phyloP scores from a whole-genome alignment of 1,140 invertebrate species.

The Eulimnadia texana region DNA sequence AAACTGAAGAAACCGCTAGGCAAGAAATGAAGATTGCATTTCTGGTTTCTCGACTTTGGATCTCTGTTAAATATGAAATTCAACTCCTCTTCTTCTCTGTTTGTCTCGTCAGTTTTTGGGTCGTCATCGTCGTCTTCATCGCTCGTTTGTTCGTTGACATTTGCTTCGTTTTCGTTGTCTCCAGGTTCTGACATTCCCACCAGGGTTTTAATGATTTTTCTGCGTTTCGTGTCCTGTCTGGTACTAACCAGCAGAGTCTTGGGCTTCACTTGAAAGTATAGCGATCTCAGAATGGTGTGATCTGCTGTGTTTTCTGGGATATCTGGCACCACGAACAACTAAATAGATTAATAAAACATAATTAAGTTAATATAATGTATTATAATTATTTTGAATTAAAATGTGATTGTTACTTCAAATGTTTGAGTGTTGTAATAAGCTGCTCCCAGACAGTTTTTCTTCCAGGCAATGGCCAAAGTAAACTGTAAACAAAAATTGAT shows the following conservation, averaged over 20 bases:
- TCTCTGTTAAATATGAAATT: constrained; percentile 3
- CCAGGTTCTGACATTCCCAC: background rate
- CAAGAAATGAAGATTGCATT: constrained; percentile 35
- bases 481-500: no score
- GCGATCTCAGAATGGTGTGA: constrained; percentile 37
- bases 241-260: constrained; percentile 29
- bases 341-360: constrained; percentile 17
- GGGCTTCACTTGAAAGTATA: constrained; percentile 47
- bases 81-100: constrained; percentile 2
- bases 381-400: background rate
- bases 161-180: constrained; percentile 27
- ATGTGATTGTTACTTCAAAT: background rate
- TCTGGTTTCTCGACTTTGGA: constrained; percentile 19
- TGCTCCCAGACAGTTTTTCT: background rate
- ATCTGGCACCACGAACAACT: constrained; percentile 45
- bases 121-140: constrained; percentile 18
- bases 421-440: background rate
- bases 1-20: constrained; percentile 41
- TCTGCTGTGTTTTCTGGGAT: constrained; percentile 40
- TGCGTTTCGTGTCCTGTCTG: constrained; percentile 27
- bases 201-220: constrained; percentile 13
- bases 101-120: background rate
- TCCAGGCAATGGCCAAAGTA: background rate
- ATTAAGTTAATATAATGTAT: background rate
- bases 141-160: constrained; percentile 27